Percentiles rank a stretch among this genome's conserved stretches.
Conservation (phyloP, 2,888 invertebrate species). For the Halocaridina rubra region DNA sequence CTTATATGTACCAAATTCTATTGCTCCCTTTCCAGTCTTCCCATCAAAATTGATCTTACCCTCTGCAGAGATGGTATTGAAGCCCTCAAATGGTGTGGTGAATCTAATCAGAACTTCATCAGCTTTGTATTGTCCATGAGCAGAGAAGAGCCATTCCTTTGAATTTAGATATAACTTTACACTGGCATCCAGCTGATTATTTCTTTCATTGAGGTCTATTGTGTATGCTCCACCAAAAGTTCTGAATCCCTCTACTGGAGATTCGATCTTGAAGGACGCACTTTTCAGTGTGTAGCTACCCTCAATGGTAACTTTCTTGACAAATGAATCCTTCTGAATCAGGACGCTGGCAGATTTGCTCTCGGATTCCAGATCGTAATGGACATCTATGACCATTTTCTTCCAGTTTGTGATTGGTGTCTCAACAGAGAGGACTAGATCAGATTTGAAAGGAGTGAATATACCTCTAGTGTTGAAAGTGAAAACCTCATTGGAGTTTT, state of each 20-base stretch:
- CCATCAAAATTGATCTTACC: constrained; percentile 17
- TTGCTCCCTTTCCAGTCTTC: constrained; percentile 3
- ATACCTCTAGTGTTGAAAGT: constrained; percentile 1
- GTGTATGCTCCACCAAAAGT: constrained; percentile 27
- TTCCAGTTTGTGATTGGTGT: constrained; percentile 28
- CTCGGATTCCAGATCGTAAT: constrained; percentile 24
- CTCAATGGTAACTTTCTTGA: constrained; percentile 22
- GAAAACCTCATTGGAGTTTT: constrained; percentile 26
- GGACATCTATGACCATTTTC: constrained; percentile 21
- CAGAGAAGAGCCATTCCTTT: constrained; percentile 27
- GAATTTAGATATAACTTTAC: constrained; percentile 11
- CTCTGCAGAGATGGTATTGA: constrained; percentile 20
- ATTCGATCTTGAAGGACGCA: constrained; percentile 26
- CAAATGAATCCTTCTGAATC: neutral
- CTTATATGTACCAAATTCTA: constrained; percentile 35
- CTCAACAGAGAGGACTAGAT: neutral
- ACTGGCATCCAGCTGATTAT: constrained; percentile 5
- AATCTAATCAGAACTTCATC: constrained; percentile 31
- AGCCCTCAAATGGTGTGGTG: constrained; percentile 51
- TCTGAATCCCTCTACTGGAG: constrained; percentile 38
- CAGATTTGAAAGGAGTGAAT: constrained; percentile 19
- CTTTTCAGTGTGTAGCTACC: constrained; percentile 10
- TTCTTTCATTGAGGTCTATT: constrained; percentile 9
- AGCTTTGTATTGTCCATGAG: constrained; percentile 7
- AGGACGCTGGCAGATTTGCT: constrained; percentile 9